Conservation (phyloP, 2,797 vertebrate genomes). For the Epinephelus malabaricus region DNA sequence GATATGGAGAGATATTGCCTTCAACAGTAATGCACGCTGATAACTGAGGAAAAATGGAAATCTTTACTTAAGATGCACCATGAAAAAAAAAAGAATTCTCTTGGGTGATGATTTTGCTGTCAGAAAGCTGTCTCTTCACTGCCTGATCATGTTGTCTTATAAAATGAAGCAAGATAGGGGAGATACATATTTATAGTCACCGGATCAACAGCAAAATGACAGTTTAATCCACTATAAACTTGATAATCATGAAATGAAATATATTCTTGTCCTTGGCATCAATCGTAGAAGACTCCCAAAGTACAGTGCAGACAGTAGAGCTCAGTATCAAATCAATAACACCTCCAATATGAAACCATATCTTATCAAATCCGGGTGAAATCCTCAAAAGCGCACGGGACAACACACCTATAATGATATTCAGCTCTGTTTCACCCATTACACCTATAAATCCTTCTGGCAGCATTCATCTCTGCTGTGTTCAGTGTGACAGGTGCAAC, state of each 20-base stretch:
- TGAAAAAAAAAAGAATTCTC: neutral
- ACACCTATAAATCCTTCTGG: constrained; percentile 45
- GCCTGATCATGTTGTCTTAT: neutral
- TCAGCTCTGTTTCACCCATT: constrained; percentile 51
- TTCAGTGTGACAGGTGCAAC: constrained; percentile 78
- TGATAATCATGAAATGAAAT: neutral
- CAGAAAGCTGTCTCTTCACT: neutral
- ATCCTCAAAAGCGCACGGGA: constrained; percentile 18
- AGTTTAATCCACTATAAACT: constrained; percentile 1
- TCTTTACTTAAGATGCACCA: constrained; percentile 16
- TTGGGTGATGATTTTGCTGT: constrained; percentile 10
- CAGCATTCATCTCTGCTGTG: constrained; percentile 43
- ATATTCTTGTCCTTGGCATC: neutral
- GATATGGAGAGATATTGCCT: constrained; percentile 54
- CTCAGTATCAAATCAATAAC: constrained; percentile 26
- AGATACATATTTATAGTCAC: neutral
- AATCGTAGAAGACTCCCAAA: neutral
- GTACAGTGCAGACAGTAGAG: constrained; percentile 1
- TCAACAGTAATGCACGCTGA: constrained; percentile 42
- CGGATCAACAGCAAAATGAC: neutral
- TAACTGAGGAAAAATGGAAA: constrained; percentile 45
- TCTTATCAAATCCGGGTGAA: constrained; percentile 25
- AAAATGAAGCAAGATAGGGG: neutral
- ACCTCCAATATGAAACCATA: constrained; percentile 19
- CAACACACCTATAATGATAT: constrained; percentile 22